A percentile compares a stretch with the other conserved stretches of the same genome.
phyloP scores from a whole-genome alignment of 2,888 invertebrate genomes.

The Amiota minor region DNA sequence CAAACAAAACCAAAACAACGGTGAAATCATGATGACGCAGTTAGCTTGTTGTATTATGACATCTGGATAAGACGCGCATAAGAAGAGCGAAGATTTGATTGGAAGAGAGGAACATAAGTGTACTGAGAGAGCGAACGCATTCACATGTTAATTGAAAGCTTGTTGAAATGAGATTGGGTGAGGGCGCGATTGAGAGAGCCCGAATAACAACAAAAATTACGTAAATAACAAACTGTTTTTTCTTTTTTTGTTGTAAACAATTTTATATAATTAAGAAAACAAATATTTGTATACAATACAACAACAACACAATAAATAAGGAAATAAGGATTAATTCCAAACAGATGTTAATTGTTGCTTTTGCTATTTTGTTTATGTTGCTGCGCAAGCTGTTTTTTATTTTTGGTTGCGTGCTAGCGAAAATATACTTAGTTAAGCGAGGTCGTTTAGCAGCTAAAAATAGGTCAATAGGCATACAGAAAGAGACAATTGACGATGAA shows the following conservation, averaged over 20 bases:
- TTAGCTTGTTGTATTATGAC: conserved; percentile 14
- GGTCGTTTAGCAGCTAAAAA: conserved; percentile 50
- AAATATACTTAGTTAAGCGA: background rate
- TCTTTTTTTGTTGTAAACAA: background rate
- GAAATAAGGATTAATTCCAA: background rate
- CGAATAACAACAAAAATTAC: too few relatives aligned
- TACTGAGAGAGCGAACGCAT: background rate
- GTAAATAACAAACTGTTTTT: too few relatives aligned
- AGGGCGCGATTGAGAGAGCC: too few relatives aligned
- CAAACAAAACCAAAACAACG: background rate
- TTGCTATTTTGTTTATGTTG: too few relatives aligned
- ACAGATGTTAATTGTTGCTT: too few relatives aligned
- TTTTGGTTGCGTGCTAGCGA: background rate
- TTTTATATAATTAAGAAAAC: conserved; percentile 12
- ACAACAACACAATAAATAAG: background rate
- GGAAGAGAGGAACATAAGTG: background rate
- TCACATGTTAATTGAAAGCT: conserved; percentile 7
- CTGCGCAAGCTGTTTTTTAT: background rate
- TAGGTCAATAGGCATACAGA: conserved; percentile 49
- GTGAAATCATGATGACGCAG: conserved; percentile 13
- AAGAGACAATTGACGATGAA: background rate
- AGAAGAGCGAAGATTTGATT: background rate
- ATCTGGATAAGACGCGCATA: background rate
- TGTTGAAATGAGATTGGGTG: background rate
- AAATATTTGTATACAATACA: conserved; percentile 9